A percentile compares a stretch with the other conserved stretches of the same genome.
Conservation (phyloP, 1,140 invertebrate species). For the Drosophila grimshawi region DNA sequence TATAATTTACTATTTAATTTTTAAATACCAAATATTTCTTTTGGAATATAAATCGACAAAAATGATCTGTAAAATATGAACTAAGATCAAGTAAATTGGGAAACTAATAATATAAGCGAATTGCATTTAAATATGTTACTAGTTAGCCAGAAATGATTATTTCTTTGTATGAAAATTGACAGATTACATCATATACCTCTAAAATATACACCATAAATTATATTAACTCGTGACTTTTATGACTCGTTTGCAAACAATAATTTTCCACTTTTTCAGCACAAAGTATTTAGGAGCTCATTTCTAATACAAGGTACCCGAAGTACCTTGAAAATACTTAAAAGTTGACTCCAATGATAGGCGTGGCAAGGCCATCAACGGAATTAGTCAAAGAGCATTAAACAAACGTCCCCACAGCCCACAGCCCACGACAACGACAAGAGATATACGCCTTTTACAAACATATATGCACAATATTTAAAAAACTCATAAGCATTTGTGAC, state of each 20-base stretch:
- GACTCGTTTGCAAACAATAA: not conserved
- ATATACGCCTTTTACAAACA: conserved; percentile 41
- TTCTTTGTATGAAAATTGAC: too few species aligned
- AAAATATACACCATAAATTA: not conserved
- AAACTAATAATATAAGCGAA: too few species aligned
- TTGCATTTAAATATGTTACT: too few species aligned
- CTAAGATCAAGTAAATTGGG: too few species aligned
- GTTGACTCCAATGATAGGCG: not conserved
- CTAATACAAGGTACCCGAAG: not conserved
- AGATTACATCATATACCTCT: not conserved
- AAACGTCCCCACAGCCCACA: conserved; percentile 47
- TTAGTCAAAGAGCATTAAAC: conserved; percentile 38
- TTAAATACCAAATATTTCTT: too few species aligned
- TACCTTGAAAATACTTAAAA: not conserved
- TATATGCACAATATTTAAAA: conserved; percentile 57
- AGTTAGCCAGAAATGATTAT: too few species aligned
- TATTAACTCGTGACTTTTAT: not conserved
- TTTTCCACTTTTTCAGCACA: not conserved
- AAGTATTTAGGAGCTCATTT: not conserved
- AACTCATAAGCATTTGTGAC: conserved; percentile 67
- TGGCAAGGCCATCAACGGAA: conserved; percentile 24
- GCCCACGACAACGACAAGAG: conserved; percentile 23
- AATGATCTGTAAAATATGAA: too few species aligned
- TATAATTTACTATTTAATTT: too few species aligned
- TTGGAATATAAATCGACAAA: too few species aligned